phyloP scores from a whole-genome alignment of 2,888 invertebrate genomes.

The Prosopocoilus inquinatus region DNA sequence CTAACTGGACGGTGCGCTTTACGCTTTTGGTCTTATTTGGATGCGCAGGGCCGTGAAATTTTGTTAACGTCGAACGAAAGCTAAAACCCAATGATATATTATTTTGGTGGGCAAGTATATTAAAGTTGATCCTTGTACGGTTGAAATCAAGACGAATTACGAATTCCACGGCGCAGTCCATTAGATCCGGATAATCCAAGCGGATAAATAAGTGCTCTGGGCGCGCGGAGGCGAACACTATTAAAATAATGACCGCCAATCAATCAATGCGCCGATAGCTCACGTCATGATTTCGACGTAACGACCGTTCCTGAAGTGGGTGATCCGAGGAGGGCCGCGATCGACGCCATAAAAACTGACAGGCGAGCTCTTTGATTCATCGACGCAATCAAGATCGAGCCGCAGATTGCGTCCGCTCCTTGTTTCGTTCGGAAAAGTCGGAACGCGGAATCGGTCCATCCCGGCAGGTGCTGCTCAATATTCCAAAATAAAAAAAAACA shows the following conservation, averaged over 20 bases:
- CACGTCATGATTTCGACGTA: slow-evolving; percentile 4
- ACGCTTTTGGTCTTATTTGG: no score
- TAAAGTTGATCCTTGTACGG: no score
- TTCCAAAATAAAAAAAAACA: no score
- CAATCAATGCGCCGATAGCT: slow-evolving; percentile 1
- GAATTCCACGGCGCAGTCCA: no score
- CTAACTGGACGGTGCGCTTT: no score
- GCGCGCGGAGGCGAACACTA: slow-evolving; percentile 1
- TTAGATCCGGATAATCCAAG: neutral
- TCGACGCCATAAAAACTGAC: slow-evolving; percentile 5
- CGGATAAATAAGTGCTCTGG: neutral
- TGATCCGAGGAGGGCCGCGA: slow-evolving; percentile 3
- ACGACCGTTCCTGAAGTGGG: slow-evolving; percentile 1
- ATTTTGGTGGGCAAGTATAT: neutral
- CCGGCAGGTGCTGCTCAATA: neutral
- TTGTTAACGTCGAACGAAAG: neutral
- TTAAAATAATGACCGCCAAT: slow-evolving; percentile 1
- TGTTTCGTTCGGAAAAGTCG: no score
- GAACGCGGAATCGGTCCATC: no score
- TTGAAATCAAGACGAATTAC: no score
- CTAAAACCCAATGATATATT: neutral
- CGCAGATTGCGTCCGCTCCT: neutral
- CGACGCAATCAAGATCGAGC: slow-evolving; percentile 3
- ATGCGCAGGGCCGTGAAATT: neutral
- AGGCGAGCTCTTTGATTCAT: neutral